Conservation (phyloP, 2,113 vertebrate genomes). For the Macquaria ambigua region DNA sequence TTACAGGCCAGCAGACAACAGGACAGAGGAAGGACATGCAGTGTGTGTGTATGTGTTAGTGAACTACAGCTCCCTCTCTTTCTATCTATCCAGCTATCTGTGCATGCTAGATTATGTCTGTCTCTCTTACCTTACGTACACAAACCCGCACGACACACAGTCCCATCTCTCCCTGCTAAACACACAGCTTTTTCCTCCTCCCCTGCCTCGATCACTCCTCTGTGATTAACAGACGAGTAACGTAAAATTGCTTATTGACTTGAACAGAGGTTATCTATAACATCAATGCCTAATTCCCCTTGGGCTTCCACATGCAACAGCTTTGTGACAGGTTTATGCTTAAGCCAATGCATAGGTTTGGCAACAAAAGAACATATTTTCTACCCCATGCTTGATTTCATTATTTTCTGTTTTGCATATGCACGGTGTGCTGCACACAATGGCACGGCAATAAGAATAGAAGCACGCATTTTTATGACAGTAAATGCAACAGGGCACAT, state of each 20-base stretch:
- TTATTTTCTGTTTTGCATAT: conserved; percentile 53
- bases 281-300: conserved; percentile 70
- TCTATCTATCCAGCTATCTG: conserved; percentile 37
- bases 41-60: conserved; percentile 37
- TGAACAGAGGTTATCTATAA: conserved; percentile 74
- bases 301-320: conserved; percentile 39
- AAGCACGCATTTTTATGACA: conserved; percentile 22
- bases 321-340: conserved; percentile 62
- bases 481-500: conserved; percentile 24
- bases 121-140: conserved; percentile 53
- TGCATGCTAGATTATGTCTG: conserved; percentile 41
- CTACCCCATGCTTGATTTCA: conserved; percentile 39
- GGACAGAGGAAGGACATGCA: conserved; percentile 68
- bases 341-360: conserved; percentile 32
- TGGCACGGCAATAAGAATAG: conserved; percentile 17
- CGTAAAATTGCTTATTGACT: conserved; percentile 81
- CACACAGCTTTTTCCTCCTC: conserved; percentile 9
- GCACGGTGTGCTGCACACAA: conserved; percentile 33
- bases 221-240: conserved; percentile 72
- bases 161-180: conserved; percentile 34
- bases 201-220: conserved; percentile 45
- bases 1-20: conserved; percentile 67
- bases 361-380: conserved; percentile 45
- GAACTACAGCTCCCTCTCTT: conserved; percentile 16
- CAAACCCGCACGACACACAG: conserved; percentile 27